Percentiles rank a stretch among this genome's conserved stretches.
Evolutionary conservation across 2,113 vertebrate genomes (phyloP).

Genomic region (Phaethon lepturus): DNA sequence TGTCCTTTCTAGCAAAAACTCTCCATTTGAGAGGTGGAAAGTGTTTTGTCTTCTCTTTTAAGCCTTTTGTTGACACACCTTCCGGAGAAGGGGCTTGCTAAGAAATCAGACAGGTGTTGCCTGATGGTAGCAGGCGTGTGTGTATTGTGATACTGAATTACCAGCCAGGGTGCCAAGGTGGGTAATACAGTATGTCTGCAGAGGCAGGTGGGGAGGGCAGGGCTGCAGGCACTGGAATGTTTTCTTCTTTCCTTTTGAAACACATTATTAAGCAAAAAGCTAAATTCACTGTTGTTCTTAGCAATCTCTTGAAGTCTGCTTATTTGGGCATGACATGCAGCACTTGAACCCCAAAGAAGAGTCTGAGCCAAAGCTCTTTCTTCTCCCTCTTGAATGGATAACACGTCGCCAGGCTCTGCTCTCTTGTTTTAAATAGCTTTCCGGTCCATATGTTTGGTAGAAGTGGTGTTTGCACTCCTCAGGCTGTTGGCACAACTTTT

Average conservation of each 20-base stretch:
- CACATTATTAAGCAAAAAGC: constrained; percentile 83
- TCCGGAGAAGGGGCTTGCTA: constrained; percentile 26
- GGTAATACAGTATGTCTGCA: constrained; percentile 82
- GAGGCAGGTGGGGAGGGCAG: constrained; percentile 79
- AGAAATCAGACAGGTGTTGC: constrained; percentile 75
- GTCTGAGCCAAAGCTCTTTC: background rate
- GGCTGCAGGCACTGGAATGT: constrained; percentile 78
- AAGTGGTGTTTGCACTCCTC: background rate
- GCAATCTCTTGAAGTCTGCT: constrained; percentile 60
- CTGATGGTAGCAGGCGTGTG: constrained; percentile 62
- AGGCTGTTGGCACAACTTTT: background rate
- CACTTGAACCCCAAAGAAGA: background rate
- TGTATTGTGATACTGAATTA: constrained; percentile 70
- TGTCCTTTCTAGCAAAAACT: background rate
- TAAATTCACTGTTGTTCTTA: constrained; percentile 80
- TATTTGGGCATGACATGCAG: constrained; percentile 64
- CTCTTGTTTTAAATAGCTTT: constrained; percentile 14
- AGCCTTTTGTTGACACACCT: constrained; percentile 47
- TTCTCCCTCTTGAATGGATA: background rate
- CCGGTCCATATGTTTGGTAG: background rate
- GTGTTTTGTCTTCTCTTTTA: background rate
- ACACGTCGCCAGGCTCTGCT: background rate
- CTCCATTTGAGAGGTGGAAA: background rate
- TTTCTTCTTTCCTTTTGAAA: constrained; percentile 69
- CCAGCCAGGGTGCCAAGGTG: constrained; percentile 78